Conservation (phyloP, 2,797 vertebrate genomes). For the Lepilemur septentrionalis region DNA sequence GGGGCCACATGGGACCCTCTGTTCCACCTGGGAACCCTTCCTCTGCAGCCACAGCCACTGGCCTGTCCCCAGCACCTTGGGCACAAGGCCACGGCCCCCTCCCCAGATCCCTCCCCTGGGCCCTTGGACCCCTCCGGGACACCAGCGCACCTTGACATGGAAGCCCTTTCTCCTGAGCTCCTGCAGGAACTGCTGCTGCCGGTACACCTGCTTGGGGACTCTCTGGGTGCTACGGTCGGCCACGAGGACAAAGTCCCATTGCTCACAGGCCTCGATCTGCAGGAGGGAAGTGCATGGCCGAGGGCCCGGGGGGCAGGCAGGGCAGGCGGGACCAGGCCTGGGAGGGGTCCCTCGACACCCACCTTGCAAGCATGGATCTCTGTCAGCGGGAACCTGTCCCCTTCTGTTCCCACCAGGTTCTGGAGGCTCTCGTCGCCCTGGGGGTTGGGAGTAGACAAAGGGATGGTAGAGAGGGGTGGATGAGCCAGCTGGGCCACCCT, state of each 20-base stretch:
- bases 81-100: not conserved
- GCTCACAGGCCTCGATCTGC: not conserved
- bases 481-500: not conserved
- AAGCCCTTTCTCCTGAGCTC: conserved; percentile 89
- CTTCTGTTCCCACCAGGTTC: not conserved
- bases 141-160: conserved; percentile 85
- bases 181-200: conserved; percentile 86
- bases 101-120: fast-evolving
- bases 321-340: fast-evolving
- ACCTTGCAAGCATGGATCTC: not conserved
- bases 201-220: conserved; percentile 66
- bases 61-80: not conserved
- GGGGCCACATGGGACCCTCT: not conserved
- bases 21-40: fast-evolving
- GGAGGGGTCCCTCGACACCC: not conserved
- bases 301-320: fast-evolving
- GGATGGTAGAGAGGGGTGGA: too few relatives aligned
- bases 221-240: conserved; percentile 76
- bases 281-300: not conserved
- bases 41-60: not conserved
- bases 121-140: not conserved
- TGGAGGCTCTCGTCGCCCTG: conserved; percentile 26
- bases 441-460: not conserved
- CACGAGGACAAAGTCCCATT: conserved; percentile 92
- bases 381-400: conserved; percentile 13